Evolutionary conservation across 2,797 vertebrate species (phyloP), one percentile per base, ranked within the genome.

Genomic region (Cygnus olor): DNA sequence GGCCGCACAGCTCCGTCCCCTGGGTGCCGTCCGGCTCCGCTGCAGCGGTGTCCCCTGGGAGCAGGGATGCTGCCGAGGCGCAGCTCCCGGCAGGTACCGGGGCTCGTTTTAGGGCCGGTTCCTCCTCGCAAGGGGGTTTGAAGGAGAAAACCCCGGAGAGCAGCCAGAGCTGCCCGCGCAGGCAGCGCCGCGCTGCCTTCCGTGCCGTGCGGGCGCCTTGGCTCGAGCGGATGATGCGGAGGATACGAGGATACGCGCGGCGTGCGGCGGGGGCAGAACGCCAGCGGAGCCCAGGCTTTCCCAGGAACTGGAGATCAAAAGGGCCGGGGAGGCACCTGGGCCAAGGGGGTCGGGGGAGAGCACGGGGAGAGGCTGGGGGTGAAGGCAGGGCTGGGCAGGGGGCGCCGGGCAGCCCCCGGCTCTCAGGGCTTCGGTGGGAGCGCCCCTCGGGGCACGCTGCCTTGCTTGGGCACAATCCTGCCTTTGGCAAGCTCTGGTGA

Each of bases 191-290:
- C 20, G 47, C 47, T 20, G 47, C 7, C 21, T 49, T 49, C 22
- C 9, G 22, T 16, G 22, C 58, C 60, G 36, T 5, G 0, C 2
- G 21, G 14, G 27, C 1, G 2, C 28, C 28, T 6, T 8, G 73
- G 38, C 61, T 15, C 49, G 13, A 60, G 54, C 22, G 5, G 2
- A 4, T 8, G 47, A 24, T 24, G 22, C 47, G 12, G 15, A 44
- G 54, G 28, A 8, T 3, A 4, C 11, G 15, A 49, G 54, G 28
- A 8, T 3, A 4, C 6, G 45, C 44, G 9, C 27, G 21, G 69
- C 6, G 2, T 66, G 38, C 24, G 1, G 6, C 0, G 0, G 32
- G 54, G n/a, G 14, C 70, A 54, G 44, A 80, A 20, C 18, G 61
- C 86, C 5, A 6, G 58, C 70, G 32, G 36, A 64, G 80, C 77